Evolutionary conservation across 2,113 vertebrate species (phyloP), one percentile per base, ranked within the genome.

Genomic region (Apistogramma diplotaenia): DNA sequence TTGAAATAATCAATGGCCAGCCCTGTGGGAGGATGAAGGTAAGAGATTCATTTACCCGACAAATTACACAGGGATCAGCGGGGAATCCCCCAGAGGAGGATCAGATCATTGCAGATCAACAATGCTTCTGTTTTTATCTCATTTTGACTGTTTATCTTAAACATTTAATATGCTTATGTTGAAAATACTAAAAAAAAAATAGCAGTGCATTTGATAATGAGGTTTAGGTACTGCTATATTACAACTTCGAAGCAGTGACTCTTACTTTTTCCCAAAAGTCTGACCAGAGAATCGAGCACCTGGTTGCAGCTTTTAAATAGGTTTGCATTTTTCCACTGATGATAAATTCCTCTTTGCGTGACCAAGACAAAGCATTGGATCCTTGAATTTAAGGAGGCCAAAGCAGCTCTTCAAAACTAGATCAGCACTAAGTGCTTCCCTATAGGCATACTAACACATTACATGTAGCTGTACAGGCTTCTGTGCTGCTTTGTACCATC

Each of bases 1-100:
- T 96, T 97, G 85, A 97, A 99, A 76, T 96, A 97, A 95, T 99
- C 98, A 88, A 99, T 96, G 7, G 96, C 96, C 43, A 99, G 95
- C 75, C 98, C 98, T 99, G 88, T 86, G 89, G 90, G 88, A 78
- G 87, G 85, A 93, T 72, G 77, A 89, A 81, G 78, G 5, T 84
- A 51, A 78, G 56, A 91, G 15, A 89, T 91, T 89, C 74, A 93
- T 89, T 90, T 92, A 87, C 70, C 74, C 78, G 88, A 84, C 74
- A 90, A 91, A 90, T 91, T 58, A 87, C 72, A 84, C 46, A 57
- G 53, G 56, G 61, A 88, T 91, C 81, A 79, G 31, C 51, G 70
- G 46, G 25, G 82, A 90, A 81, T 53, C 65, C 72, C 57, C 87
- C 74, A 57, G 29, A 37, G 40, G 78, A 67, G 65, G 21, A 84